A percentile compares a stretch with the other conserved stretches of the same genome.
Evolutionary conservation across 2,797 vertebrate genomes (phyloP).

Genomic region (Melanotaenia maccullochi): DNA sequence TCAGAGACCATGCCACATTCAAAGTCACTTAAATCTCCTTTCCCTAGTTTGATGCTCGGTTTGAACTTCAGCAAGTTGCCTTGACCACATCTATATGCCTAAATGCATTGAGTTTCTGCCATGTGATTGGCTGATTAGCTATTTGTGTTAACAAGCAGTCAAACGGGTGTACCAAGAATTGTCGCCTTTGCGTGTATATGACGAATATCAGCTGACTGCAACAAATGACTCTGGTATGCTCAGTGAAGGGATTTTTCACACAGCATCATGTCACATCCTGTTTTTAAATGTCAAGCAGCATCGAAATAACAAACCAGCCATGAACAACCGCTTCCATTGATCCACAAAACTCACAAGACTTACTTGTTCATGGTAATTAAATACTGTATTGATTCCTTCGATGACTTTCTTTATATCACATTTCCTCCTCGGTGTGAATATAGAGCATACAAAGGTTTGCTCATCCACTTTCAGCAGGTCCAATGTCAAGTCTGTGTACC

Average conservation of each 20-base stretch:
- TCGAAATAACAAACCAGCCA: background rate
- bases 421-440: background rate
- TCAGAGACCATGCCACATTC: background rate
- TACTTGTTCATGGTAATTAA: slow-evolving; percentile 6
- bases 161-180: background rate
- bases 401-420: background rate
- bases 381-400: slow-evolving; percentile 15
- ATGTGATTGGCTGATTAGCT: background rate
- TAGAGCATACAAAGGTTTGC: background rate
- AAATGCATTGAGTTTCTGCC: background rate
- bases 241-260: background rate
- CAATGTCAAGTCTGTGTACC: slow-evolving; percentile 8
- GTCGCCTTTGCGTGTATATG: background rate
- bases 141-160: background rate
- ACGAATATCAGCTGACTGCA: slow-evolving; percentile 35
- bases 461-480: slow-evolving; percentile 21
- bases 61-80: too few species aligned
- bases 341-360: slow-evolving; percentile 10
- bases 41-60: background rate
- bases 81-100: background rate
- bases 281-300: slow-evolving; percentile 28
- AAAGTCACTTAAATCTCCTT: background rate
- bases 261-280: background rate
- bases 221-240: background rate
- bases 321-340: background rate